Base-by-base conservation (phyloP, 53 echinoderm and acorn worm species). In the Holothuria scabra region DNA sequence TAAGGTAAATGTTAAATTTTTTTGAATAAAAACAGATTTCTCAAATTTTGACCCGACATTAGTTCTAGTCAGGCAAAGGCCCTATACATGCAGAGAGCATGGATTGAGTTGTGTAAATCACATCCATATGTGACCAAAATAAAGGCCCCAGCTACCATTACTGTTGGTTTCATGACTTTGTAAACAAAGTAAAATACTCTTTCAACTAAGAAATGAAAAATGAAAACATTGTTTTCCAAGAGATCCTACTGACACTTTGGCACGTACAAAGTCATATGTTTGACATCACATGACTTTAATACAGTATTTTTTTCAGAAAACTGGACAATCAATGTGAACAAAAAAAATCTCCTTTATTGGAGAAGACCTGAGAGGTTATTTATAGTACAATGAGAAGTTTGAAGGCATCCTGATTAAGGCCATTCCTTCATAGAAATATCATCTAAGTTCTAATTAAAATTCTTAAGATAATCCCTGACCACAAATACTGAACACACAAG, bases 341-440 rank as follows among this genome's bases (percentile, higher is more conserved):
- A 72, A 48, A 72, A 20, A 72, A 22, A 26, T 22, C 72, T 72
- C 72, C 48, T 67, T 67, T 44, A 24, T 48, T 8, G 24, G 72
- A 72, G 72, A 23, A 44, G 25, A 72, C 72, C 72, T 72, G 72
- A 72, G 72, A 46, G 72, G 24, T 72, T 34, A 72, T 72, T 46
- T 72, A 46, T 46, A 48, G 44, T 72, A 72, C 48, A 31, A 31
- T 22, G 25, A 72, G 48, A 72, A 20, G 52, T 12, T 46, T 44
- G 20, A 48, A 72, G 72, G 23, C 72, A 48, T 46, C 72, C 72
- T 72, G 72, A 72, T 46, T 46, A 31, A 14, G 65, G 65, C 28
- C 31, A 31, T 13, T 13, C 28, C 28, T 31, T 65, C 2, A n/a
- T 8, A 65, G 18, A 52, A 52, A 29, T 28, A 28, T 31, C 28